A percentile compares a stretch with the other conserved stretches of the same genome.
phyloP scores from a whole-genome alignment of 2,888 invertebrate genomes.

The Eutolmus rufibarbis region DNA sequence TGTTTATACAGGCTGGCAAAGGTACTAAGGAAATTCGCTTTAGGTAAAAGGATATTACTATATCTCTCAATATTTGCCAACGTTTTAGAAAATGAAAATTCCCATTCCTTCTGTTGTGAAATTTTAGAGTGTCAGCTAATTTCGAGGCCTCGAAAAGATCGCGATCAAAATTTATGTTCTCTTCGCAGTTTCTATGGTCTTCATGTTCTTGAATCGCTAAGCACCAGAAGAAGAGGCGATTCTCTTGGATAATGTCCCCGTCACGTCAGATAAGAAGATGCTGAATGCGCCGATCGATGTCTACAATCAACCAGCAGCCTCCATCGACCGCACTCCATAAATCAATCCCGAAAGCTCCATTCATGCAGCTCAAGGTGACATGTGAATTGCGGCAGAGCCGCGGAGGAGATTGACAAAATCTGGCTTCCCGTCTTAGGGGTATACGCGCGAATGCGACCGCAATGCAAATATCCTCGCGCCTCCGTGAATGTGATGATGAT shows the following conservation, averaged over 20 bases:
- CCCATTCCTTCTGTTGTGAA: not conserved
- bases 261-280: not conserved
- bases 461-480: conserved; percentile 22
- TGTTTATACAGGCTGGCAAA: too few relatives aligned
- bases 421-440: conserved; percentile 29
- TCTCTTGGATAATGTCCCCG: not conserved
- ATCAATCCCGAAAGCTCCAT: not conserved
- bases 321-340: not conserved
- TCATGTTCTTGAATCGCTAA: not conserved
- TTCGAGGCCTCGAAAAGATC: not conserved
- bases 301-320: not conserved
- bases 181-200: not conserved
- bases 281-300: not conserved
- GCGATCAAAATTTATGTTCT: not conserved
- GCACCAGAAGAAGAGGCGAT: not conserved
- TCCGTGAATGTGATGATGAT: not conserved
- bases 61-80: not conserved
- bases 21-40: too few relatives aligned
- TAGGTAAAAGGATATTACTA: not conserved
- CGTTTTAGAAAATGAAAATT: not conserved
- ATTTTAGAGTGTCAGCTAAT: not conserved
- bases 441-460: conserved; percentile 9
- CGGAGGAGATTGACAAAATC: conserved; percentile 23
- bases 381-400: not conserved
- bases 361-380: not conserved